Evolutionary conservation across 2,888 invertebrate genomes (phyloP), one percentile per base, ranked within the genome.

Genomic region (Tinea semifulvella): DNA sequence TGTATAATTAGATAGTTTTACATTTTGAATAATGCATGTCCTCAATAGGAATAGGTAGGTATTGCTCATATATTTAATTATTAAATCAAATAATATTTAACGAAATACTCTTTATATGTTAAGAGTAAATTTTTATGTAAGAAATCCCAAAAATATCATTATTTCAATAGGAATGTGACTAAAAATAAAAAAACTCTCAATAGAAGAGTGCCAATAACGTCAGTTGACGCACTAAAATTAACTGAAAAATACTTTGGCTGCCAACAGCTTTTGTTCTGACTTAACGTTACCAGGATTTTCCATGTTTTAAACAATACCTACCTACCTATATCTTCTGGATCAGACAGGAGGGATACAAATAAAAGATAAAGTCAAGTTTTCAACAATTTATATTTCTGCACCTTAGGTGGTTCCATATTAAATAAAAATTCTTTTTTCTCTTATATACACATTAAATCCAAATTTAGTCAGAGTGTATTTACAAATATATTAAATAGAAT

Each of bases 401-500:
- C 79, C 79, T 79, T 73, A 72, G 77, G 76, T 77, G 79, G 62
- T 66, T 68, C 63, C 63, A 67, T 42, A 74, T 79, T 77, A 76
- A 77, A 79, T 79, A 79, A 77, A 79, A 76, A 68, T 59, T 61
- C 67, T 60, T 64, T 70, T 44, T 73, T 68, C 65, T 75, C 69
- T 75, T 80, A 79, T 80, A 80, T 81, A 81, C 80, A 81, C 76
- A 80, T 74, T 79, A 79, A 72, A 77, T 75, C 65, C 65, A 76
- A 80, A 76, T 77, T 73, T 80, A 74, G 75, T 79, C 67, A 63
- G 67, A 73, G 82, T 82, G 81, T 82, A 82, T 82, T 82, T 82
- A 82, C 81, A 82, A 81, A 82, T 81, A 80, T 79, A 80, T 79
- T 79, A 73, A 80, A 79, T 79, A 79, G 74, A 76, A 75, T 80